Base-by-base conservation (phyloP, 2,113 vertebrate species). In the Zosterops hypoxanthus region DNA sequence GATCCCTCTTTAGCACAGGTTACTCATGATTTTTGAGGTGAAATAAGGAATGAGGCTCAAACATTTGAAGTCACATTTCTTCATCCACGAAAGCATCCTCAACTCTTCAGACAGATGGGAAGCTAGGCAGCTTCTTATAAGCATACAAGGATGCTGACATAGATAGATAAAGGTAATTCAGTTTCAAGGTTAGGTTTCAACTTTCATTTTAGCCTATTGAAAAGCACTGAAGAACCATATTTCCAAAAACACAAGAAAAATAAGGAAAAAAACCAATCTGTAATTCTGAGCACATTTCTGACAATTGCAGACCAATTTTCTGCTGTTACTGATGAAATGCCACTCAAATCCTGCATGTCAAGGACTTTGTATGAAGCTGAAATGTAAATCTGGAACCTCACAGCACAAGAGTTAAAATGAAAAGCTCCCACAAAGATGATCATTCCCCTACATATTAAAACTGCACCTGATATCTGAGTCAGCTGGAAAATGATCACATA, bases 231-330 rank as follows among this genome's bases (percentile, higher is more conserved):
- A 82, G 15, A 65, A 46, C 2, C 8, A 42, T 34, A 42, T 33
- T 76, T 77, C 59, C 66, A 24, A 87, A 87, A 59, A 72, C 2
- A 39, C 8, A 10, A 29, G 25, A 31, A 55, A 13, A 78, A 22
- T 2, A 49, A 72, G 5, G 7, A 52, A 33, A 55, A 88, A 76
- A 0, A 39, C 36, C 2, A 42, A 18, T 34, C 33, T 8, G n/a
- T 25, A 81, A 77, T 71, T 84, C 34, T 47, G 50, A 92, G n/a
- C 15, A 42, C 29, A 52, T 70, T 84, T 89, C 64, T 47, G 81
- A 73, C 26, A 78, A 46, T 1, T 63, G 14, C 33, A 73, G 68
- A 46, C 5, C 25, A 22, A 64, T 76, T 71, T 92, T 49, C 44
- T 85, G 49, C 55, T 66, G 57, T 77, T 1, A 1, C 9, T 69